Evolutionary conservation across 2,888 invertebrate species (phyloP), one percentile per base, ranked within the genome.

Genomic region (Dolichopus griseipennis): DNA sequence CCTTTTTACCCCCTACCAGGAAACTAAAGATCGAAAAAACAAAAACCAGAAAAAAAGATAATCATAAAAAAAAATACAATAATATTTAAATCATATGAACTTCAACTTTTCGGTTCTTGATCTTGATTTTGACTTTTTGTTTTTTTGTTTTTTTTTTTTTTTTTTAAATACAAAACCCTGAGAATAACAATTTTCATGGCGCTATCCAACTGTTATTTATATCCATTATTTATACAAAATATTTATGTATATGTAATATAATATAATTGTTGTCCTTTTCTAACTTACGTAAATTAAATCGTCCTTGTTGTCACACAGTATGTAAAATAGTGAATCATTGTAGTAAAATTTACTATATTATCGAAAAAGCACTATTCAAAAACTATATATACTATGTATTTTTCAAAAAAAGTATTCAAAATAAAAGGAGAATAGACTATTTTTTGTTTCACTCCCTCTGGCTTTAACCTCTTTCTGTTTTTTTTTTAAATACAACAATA

Each of bases 101-200:
- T 52, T 52, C 52, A 52, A 52, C 52, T 52, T 52, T 52, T 52
- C 15, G 52, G 52, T 52, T 52, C 52, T 52, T 52, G 52, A 52
- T 52, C 52, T 52, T 52, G 52, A 52, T 52, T 52, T 52, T 52
- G 52, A 52, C 15, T 52, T 52, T 6, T n/a, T n/a, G n/a, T n/a
- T n/a, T n/a, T n/a, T n/a, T n/a, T n/a, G n/a, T n/a, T n/a, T n/a
- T n/a, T n/a, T n/a, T n/a, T n/a, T n/a, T n/a, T n/a, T n/a, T n/a
- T n/a, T n/a, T n/a, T 6, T 6, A 18, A n/a, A n/a, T 52, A 52
- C 1, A 52, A 52, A 52, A 52, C 27, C 27, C 27, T 27, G 18
- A 52, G 18, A 52, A 52, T 12, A 52, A 52, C 9, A 52, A 52
- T 52, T 15, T 52, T 52, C 6, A 6, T 52, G 52, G 18, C 52